Base-by-base conservation (phyloP, 2,113 vertebrate genomes). In the Xenus cinereus region DNA sequence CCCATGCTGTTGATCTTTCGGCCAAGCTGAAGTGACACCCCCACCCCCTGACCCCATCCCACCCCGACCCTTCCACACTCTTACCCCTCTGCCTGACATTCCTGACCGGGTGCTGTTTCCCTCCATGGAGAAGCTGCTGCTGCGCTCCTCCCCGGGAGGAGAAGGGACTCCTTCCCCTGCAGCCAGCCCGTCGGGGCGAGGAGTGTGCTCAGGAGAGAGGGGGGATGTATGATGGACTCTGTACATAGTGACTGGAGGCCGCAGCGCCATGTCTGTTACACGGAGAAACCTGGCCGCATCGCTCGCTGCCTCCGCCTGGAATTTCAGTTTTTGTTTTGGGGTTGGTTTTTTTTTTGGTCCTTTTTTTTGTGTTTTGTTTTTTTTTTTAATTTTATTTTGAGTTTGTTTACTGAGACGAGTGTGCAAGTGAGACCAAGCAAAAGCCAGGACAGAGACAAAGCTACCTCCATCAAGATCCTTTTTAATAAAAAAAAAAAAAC, bases 401-500 rank as follows among this genome's bases (percentile, higher is more conserved):
- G 97, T 98, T 98, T 98, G 97, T 98, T 98, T 98, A 97, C 95
- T 14, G 92, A 97, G 96, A 94, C 26, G 95, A 98, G 96, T 84
- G 97, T 0, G 60, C 92, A 92, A 97, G 98, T 95, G 93, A 97
- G 97, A 98, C 97, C 97, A 97, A 97, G 97, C 91, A 46, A 94
- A 96, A 96, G 96, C 98, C 98, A 98, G 98, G 98, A 98, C 86
- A 95, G 97, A 98, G 98, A 98, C 98, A 98, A 98, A 98, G 98
- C 98, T 98, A 98, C 98, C 98, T 98, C 98, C 98, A 98, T 98
- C 98, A 95, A 98, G 97, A 98, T 98, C 98, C 98, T 98, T 98
- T 98, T 98, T 98, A 98, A 97, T 98, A 98, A 46, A 20, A 46
- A 46, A 46, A 46, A 46, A 98, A 96, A 98, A 98, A 98, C 98